These are phyloP conservation scores for Morbakka virulenta DNA, from an alignment of 30 jellyfish, hydroid and myxozoan species.

Conservation along the genomic window DNA sequence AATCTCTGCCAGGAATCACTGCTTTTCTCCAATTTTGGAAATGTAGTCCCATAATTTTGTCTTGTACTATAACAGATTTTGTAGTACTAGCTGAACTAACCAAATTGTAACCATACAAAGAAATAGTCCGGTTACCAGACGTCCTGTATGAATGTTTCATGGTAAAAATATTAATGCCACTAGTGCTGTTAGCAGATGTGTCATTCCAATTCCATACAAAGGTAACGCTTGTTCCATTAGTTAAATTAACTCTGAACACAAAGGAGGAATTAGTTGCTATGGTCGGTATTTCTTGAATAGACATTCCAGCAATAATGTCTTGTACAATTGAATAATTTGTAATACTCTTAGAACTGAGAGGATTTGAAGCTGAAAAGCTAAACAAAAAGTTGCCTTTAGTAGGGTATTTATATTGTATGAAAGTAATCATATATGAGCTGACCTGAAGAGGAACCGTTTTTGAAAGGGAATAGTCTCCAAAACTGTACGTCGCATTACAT, in stretches of 20 bases:
- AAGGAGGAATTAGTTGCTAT: constrained; percentile 54
- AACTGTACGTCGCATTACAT: constrained; percentile 23
- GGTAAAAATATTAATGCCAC: constrained; percentile 24
- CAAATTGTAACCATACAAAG: constrained; percentile 48
- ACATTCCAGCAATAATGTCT: constrained; percentile 26
- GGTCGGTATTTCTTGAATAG: constrained; percentile 39
- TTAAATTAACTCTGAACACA: not conserved
- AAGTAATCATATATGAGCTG: constrained; percentile 6
- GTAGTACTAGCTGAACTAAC: constrained; percentile 46
- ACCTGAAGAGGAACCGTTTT: constrained; percentile 18
- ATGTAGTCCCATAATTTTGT: constrained; percentile 48
- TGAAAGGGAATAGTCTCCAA: constrained; percentile 38
- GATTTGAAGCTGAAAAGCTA: constrained; percentile 16
- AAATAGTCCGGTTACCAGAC: constrained; percentile 76
- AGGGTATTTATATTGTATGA: constrained; percentile 18
- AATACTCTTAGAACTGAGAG: constrained; percentile 29
- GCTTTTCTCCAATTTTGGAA: constrained; percentile 26
- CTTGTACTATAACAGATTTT: constrained; percentile 54
- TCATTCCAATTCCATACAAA: constrained; percentile 76
- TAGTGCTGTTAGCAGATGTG: constrained; percentile 29
- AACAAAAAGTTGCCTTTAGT: constrained; percentile 39
- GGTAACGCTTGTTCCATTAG: constrained; percentile 68
- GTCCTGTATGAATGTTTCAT: constrained; percentile 61
- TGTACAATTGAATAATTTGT: constrained; percentile 63
- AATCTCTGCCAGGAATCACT: not conserved